These are phyloP conservation scores for Sylvia atricapilla DNA, from an alignment of 2,113 vertebrate species.

Conservation along the genomic window DNA sequence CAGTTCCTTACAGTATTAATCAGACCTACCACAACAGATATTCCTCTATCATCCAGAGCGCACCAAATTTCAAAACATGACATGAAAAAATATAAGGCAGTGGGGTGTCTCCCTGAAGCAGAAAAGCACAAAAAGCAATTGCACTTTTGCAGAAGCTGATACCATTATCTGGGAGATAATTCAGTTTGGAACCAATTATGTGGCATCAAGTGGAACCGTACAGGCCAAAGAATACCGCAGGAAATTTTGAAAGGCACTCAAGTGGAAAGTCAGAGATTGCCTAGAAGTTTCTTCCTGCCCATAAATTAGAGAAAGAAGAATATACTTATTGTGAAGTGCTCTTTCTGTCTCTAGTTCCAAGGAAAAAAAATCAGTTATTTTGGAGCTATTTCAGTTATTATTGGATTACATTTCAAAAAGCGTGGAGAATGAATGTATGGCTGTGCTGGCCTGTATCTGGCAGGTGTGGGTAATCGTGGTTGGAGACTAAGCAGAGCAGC, in stretches of 20 bases:
- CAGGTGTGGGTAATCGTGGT: not conserved
- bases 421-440: not conserved
- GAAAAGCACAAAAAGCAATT: not conserved
- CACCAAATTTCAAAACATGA: not conserved
- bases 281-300: not conserved
- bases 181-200: not conserved
- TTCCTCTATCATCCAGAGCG: not conserved
- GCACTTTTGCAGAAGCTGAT: not conserved
- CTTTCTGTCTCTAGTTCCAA: not conserved
- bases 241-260: not conserved
- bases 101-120: not conserved
- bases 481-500: not conserved
- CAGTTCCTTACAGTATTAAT: not conserved
- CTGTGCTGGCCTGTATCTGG: not conserved
- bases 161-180: not conserved
- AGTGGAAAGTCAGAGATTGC: not conserved
- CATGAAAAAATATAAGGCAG: not conserved
- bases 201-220: not conserved
- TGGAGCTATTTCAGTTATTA: not conserved
- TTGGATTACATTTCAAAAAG: not conserved
- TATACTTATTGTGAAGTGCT: not conserved
- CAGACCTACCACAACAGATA: not conserved
- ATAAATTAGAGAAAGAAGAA: not conserved
- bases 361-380: not conserved
- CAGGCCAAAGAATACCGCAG: not conserved